Evolutionary conservation across 2,888 invertebrate genomes (phyloP).

Genomic region (Magallana nippona): DNA sequence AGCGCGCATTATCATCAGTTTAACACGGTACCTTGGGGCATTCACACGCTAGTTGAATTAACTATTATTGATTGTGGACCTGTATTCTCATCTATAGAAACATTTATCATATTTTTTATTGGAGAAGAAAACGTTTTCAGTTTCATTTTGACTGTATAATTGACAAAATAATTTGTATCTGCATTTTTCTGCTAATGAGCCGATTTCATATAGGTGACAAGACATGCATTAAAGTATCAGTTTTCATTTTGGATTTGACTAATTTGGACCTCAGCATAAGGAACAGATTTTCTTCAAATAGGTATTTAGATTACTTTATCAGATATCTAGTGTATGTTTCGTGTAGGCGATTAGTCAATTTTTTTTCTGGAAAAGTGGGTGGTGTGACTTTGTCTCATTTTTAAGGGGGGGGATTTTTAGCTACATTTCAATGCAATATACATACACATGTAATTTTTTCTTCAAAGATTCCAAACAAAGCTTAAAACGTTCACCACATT

Average conservation of each 20-base stretch:
- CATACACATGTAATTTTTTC: too few species aligned
- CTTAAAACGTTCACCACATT: too few species aligned
- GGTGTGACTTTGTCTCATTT: too few species aligned
- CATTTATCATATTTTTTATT: constrained; percentile 1
- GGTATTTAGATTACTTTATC: not conserved
- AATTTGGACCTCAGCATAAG: not conserved
- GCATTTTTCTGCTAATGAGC: constrained; percentile 3
- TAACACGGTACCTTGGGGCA: constrained; percentile 5
- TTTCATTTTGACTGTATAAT: not conserved
- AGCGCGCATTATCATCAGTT: not conserved
- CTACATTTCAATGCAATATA: too few species aligned
- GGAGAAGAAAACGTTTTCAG: not conserved
- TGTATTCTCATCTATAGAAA: not conserved
- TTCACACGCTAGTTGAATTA: constrained; percentile 7
- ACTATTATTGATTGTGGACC: constrained; percentile 13
- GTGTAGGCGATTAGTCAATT: too few species aligned
- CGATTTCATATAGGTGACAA: constrained; percentile 11
- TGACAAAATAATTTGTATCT: not conserved
- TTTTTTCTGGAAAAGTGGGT: too few species aligned
- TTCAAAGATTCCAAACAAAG: too few species aligned
- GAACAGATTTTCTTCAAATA: not conserved
- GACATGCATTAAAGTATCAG: not conserved
- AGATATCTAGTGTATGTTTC: too few species aligned
- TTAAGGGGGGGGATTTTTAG: too few species aligned
- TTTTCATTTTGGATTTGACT: not conserved